Conservation (phyloP, 1,140 invertebrate species). For the Pygmarrhopalites habei region DNA sequence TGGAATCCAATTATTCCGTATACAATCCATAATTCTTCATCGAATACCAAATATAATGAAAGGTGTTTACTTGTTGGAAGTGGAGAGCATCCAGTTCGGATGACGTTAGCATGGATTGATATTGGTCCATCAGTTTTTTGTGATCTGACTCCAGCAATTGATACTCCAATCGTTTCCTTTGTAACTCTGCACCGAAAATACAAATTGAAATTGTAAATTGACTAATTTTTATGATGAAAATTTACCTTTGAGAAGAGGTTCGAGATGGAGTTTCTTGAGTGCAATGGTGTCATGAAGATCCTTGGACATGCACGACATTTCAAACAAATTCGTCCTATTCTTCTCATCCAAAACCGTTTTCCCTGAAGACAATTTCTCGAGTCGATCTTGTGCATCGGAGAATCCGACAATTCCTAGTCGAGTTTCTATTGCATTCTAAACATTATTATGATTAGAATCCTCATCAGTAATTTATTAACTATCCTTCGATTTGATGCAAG, state of each 20-base stretch:
- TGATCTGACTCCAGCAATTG: background rate
- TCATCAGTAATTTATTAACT: background rate
- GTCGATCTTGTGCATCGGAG: constrained; percentile 44
- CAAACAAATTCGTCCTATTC: constrained; percentile 51
- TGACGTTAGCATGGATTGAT: background rate
- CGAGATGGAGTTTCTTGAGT: constrained; percentile 51
- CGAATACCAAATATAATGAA: background rate
- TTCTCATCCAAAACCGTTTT: constrained; percentile 52
- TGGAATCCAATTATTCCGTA: background rate
- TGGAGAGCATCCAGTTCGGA: constrained; percentile 1
- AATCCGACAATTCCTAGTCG: constrained; percentile 49
- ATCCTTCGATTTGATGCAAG: background rate
- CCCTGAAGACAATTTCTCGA: constrained; percentile 52
- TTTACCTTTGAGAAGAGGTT: constrained; percentile 56
- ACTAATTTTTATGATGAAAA: background rate
- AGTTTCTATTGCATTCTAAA: constrained; percentile 42
- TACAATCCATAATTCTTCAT: background rate
- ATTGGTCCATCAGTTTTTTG: background rate
- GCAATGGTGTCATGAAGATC: constrained; percentile 51
- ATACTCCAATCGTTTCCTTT: background rate
- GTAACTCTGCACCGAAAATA: background rate
- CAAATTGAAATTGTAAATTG: background rate
- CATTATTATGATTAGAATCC: no score
- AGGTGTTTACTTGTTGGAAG: no score
- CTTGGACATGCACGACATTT: constrained; percentile 52